phyloP scores from a whole-genome alignment of 2,888 invertebrate genomes.

The Lingula anatina region DNA sequence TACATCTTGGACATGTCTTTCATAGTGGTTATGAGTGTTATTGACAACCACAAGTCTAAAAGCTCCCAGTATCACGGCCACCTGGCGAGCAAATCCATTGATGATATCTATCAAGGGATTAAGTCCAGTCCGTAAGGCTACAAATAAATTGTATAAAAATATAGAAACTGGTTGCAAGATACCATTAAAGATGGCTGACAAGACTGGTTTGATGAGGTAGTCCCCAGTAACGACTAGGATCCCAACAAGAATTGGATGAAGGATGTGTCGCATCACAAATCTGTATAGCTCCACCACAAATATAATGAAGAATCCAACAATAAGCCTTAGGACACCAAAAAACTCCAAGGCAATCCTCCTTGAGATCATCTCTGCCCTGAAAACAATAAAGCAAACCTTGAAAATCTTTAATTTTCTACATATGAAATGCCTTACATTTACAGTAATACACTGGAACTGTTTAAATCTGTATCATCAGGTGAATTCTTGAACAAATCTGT shows the following conservation, averaged over 20 bases:
- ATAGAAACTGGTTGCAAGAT: conserved; percentile 21
- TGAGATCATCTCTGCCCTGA: conserved; percentile 18
- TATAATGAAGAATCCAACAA: conserved; percentile 19
- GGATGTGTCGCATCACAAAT: conserved; percentile 16
- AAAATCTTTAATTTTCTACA: background rate
- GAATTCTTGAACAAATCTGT: no score
- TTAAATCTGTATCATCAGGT: no score
- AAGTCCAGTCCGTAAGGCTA: conserved; percentile 21
- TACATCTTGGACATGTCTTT: no score
- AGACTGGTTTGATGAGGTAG: conserved; percentile 21
- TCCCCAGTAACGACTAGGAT: conserved; percentile 20
- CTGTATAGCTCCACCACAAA: conserved; percentile 21
- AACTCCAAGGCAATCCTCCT: conserved; percentile 22
- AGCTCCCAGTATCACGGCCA: conserved; percentile 19
- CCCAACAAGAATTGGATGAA: conserved; percentile 21
- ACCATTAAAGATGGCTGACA: conserved; percentile 23
- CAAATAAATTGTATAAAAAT: conserved; percentile 25
- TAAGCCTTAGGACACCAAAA: conserved; percentile 18
- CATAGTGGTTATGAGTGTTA: no score
- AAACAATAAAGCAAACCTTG: conserved; percentile 5
- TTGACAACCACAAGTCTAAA: conserved; percentile 19
- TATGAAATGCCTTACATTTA: background rate
- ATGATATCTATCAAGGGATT: conserved; percentile 21
- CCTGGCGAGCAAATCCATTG: conserved; percentile 14
- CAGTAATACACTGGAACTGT: no score